phyloP scores from a whole-genome alignment of 2,797 vertebrate species.

The Odontamblyopus rebecca region DNA sequence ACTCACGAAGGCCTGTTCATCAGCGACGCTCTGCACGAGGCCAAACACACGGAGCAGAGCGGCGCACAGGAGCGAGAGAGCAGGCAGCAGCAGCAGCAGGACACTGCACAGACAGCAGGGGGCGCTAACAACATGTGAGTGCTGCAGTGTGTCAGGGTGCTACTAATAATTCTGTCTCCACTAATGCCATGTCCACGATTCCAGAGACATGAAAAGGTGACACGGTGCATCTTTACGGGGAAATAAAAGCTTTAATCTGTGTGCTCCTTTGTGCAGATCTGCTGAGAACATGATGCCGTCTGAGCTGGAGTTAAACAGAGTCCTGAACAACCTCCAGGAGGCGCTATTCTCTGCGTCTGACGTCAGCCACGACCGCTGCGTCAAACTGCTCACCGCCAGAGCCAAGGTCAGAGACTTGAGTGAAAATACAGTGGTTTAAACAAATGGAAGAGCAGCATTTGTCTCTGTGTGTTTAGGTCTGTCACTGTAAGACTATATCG shows the following conservation, averaged over 20 bases:
- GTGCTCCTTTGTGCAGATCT: constrained; percentile 69
- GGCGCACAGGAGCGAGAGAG: constrained; percentile 51
- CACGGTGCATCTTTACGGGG: too few relatives aligned
- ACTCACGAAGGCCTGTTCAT: constrained; percentile 96
- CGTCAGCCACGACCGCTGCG: constrained; percentile 92
- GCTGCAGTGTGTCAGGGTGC: background rate
- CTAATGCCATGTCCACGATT: too few relatives aligned
- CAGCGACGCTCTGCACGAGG: constrained; percentile 86
- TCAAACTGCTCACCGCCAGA: constrained; percentile 91
- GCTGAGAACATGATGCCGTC: constrained; percentile 87
- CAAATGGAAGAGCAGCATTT: background rate
- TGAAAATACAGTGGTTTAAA: too few relatives aligned
- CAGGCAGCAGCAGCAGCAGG: constrained; percentile 62
- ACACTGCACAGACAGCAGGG: constrained; percentile 21
- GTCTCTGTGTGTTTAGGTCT: too few relatives aligned
- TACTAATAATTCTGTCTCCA: background rate
- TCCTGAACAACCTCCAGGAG: constrained; percentile 88
- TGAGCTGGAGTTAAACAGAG: constrained; percentile 87
- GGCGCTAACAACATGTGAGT: constrained; percentile 79
- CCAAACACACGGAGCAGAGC: constrained; percentile 71
- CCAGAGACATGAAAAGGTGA: too few relatives aligned
- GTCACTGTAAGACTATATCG: too few relatives aligned
- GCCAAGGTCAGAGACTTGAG: constrained; percentile 80
- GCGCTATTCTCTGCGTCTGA: constrained; percentile 88
- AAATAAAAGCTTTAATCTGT: too few relatives aligned